These are phyloP conservation scores for Perizoma flavofasciatum DNA, from an alignment of 2,888 invertebrate species.

Conservation along the genomic window DNA sequence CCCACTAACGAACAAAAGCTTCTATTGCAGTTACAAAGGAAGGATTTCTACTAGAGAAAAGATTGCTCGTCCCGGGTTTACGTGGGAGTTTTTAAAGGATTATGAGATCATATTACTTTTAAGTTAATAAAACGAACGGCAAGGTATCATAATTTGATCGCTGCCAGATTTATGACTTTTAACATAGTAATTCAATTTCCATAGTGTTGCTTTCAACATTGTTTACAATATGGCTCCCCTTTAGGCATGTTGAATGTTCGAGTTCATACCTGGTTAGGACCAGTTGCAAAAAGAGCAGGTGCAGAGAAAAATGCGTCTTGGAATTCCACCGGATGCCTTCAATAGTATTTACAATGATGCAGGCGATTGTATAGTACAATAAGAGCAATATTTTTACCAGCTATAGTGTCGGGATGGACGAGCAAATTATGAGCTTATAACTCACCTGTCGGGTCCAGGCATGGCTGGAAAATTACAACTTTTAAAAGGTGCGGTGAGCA, in stretches of 20 bases:
- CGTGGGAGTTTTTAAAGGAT: slow-evolving; percentile 20
- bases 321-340: slow-evolving; percentile 30
- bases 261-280: slow-evolving; percentile 23
- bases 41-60: slow-evolving; percentile 21
- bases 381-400: slow-evolving; percentile 13
- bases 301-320: slow-evolving; percentile 15
- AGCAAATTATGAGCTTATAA: slow-evolving; percentile 5
- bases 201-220: no score
- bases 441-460: slow-evolving; percentile 27
- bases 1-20: slow-evolving; percentile 36
- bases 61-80: slow-evolving; percentile 15
- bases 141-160: slow-evolving; percentile 4
- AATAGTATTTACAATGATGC: slow-evolving; percentile 25
- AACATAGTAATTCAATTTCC: not conserved
- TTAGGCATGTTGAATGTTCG: slow-evolving; percentile 11
- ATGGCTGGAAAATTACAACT: slow-evolving; percentile 13
- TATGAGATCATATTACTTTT: slow-evolving; percentile 11
- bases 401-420: slow-evolving; percentile 4
- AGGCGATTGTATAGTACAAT: slow-evolving; percentile 10
- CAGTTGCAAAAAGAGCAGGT: slow-evolving; percentile 26
- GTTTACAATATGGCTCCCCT: not conserved
- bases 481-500: slow-evolving; percentile 22
- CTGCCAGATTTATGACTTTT: slow-evolving; percentile 8
- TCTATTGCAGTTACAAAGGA: slow-evolving; percentile 29
- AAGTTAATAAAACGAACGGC: no score